phyloP scores from a whole-genome alignment of 2,797 vertebrate species.

The Leptatherina wallacei region DNA sequence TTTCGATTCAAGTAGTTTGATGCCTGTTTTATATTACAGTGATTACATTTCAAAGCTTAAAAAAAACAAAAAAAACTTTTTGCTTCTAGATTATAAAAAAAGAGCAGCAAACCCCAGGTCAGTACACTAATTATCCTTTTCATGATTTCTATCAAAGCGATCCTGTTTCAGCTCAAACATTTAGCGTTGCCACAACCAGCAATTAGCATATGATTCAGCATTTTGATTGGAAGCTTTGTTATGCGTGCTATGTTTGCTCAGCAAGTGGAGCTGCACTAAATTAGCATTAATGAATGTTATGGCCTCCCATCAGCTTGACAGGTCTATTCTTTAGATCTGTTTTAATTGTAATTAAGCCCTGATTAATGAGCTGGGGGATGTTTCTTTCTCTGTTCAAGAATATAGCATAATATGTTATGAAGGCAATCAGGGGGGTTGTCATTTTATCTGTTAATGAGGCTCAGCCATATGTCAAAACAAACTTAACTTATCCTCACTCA shows the following conservation, averaged over 20 bases:
- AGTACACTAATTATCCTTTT: slow-evolving; percentile 30
- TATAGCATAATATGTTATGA: slow-evolving; percentile 73
- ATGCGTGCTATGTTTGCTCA: slow-evolving; percentile 65
- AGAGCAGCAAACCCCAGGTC: slow-evolving; percentile 34
- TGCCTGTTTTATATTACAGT: slow-evolving; percentile 8
- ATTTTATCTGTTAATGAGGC: slow-evolving; percentile 78
- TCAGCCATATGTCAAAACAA: slow-evolving; percentile 74
- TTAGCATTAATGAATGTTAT: slow-evolving; percentile 81
- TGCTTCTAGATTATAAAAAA: slow-evolving; percentile 6
- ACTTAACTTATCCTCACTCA: slow-evolving; percentile 39
- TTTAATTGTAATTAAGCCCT: slow-evolving; percentile 81
- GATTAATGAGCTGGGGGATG: slow-evolving; percentile 74
- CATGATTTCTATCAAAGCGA: slow-evolving; percentile 49
- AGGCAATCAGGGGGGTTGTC: slow-evolving; percentile 73
- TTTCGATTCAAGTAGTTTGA: slow-evolving; percentile 23
- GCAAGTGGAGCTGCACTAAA: slow-evolving; percentile 67
- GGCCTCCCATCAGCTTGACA: slow-evolving; percentile 77
- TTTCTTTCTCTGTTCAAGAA: slow-evolving; percentile 73
- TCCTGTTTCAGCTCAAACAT: slow-evolving; percentile 51
- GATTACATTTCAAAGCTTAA: slow-evolving; percentile 23
- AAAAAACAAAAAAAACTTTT: slow-evolving; percentile 3
- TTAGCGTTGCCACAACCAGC: slow-evolving; percentile 58
- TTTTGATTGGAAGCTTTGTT: slow-evolving; percentile 77
- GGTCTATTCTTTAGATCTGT: slow-evolving; percentile 79
- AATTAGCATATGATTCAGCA: slow-evolving; percentile 76